Evolutionary conservation across 2,888 invertebrate genomes (phyloP), one percentile per base, ranked within the genome.

Genomic region (Tenthredo mesomela): DNA sequence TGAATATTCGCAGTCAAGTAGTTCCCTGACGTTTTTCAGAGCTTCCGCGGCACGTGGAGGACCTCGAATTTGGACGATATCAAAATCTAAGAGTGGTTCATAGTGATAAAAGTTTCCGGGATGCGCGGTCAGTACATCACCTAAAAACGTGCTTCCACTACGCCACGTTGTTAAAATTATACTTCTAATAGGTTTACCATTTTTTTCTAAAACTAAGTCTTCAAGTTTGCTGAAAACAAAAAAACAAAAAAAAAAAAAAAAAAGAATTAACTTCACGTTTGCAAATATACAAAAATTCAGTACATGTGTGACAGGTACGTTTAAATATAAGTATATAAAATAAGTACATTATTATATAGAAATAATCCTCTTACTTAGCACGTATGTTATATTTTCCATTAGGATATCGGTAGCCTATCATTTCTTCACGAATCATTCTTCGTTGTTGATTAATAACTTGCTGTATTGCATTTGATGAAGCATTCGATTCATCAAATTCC

Each of bases 31-130:
- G 91, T 95, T 96, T 85, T 93, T 93, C 86, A 97, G 91, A 40
- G 97, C 97, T 88, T 95, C 93, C 65, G 95, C 94, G n/a, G 96
- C 95, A 77, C 96, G 93, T 3, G 96, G 96, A 33, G 96, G 95
- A 10, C 96, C 96, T 89, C 98, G 95, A 85, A 98, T 96, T 94
- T 97, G 97, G 87, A 96, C 95, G 88, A 98, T 97, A 86, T 96
- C 97, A 93, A 96, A 97, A 91, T 97, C 96, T 86, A 98, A 94
- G 86, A 98, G 94, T 50, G 98, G 98, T 93, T 98, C 98, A 92
- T 98, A 98, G 92, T 98, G 98, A 94, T 98, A 98, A 93, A 95
- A 98, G 92, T 97, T 98, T 47, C 96, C 97, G 25, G 98, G 98
- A 92, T 97, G 95, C 40, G 97, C 95, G 92, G 97, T 97, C 75